phyloP scores from a whole-genome alignment of 2,113 vertebrate species.

The Hystrix cristata region DNA sequence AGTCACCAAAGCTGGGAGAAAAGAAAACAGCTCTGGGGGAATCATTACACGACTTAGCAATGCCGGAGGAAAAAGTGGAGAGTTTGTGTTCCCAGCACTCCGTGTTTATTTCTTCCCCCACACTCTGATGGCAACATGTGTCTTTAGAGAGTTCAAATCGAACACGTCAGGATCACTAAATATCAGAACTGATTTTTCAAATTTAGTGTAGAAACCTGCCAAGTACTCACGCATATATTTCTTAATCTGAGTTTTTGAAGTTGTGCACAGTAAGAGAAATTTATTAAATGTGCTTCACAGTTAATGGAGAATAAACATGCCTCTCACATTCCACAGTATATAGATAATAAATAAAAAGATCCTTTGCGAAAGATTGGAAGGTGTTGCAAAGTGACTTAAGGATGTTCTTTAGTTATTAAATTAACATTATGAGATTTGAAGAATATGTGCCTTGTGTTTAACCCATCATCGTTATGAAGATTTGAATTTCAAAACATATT shows the following conservation, averaged over 20 bases:
- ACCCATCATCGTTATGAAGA: not conserved
- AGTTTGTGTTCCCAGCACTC: not conserved
- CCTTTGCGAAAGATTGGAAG: not conserved
- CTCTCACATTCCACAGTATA: not conserved
- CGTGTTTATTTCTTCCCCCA: not conserved
- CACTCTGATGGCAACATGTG: not conserved
- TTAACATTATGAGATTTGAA: not conserved
- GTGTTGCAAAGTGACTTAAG: constrained; percentile 21
- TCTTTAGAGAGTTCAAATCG: not conserved
- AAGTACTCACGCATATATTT: not conserved
- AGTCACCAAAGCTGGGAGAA: not conserved
- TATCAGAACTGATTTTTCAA: not conserved
- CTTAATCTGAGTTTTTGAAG: not conserved
- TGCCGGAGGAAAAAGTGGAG: not conserved
- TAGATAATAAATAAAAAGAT: not conserved
- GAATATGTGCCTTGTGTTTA: constrained; percentile 19
- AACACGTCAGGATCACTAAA: not conserved
- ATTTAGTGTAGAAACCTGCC: not conserved
- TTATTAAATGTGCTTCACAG: constrained; percentile 24
- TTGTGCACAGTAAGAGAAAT: not conserved
- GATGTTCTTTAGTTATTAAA: not conserved
- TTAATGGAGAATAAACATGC: constrained; percentile 58
- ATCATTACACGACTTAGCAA: not conserved
- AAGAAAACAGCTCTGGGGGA: not conserved
- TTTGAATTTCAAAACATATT: constrained; percentile 55